Base-by-base conservation (phyloP, 2,888 invertebrate species). In the Xestia xanthographa region DNA sequence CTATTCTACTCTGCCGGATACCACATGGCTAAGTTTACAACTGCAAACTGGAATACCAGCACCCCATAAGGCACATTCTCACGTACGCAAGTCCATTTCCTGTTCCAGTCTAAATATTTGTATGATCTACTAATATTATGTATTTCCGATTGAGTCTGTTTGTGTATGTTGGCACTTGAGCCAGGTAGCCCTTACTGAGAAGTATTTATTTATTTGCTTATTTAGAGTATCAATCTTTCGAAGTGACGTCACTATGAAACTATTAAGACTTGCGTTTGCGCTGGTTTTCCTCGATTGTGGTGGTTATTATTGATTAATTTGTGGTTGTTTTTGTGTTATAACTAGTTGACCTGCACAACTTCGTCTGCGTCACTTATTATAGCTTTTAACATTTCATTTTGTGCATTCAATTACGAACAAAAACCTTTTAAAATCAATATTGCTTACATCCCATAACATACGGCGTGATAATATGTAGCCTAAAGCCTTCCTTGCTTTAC, bases 31-130 rank as follows among this genome's bases (percentile, higher is more conserved):
- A 53, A 53, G 53, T 53, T 53, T n/a, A 22, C 50, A n/a, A 22
- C 56, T 26, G 41, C 6, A n/a, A 14, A 41, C 14, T 41, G 17
- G 17, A 17, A 77, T 22, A 41, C 6, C n/a, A 65, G 29, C 43
- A 34, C 22, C 66, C 38, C 41, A 67, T 67, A 79, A 83, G 66
- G 43, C 53, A 41, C 43, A 77, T 50, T 63, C 60, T 17, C 62
- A 75, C 41, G 53, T 53, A 76, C 77, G 68, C 77, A 82, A 11
- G 29, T 38, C 41, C 38, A 53, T 70, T 68, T 73, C 67, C 79
- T 60, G 72, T 70, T 29, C n/a, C 14, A 66, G 5, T 41, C 60
- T 72, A 83, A 83, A 83, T 81, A 81, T 83, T 83, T 79, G n/a
- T 67, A 58, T 65, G 53, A 83, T 66, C 83, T 45, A 69, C 22